Evolutionary conservation across 64 coral and sea anemone species (phyloP), one percentile per base, ranked within the genome.

Genomic region (Actinia equina): DNA sequence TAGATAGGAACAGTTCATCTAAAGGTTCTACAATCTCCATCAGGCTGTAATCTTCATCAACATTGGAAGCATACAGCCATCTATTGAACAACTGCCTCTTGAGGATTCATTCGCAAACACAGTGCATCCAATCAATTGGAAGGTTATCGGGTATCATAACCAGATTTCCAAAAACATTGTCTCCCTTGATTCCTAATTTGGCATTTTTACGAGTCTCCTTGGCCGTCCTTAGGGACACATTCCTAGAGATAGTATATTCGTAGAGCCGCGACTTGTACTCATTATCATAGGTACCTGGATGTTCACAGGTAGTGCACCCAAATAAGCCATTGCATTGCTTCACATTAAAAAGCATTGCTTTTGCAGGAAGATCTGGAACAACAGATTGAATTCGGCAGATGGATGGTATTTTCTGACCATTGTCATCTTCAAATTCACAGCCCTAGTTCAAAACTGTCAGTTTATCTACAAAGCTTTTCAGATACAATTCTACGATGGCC

Each of bases 51-150:
- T 44, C 20, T 41, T 85, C 42, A 45, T 12, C 7, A 67, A 52
- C 42, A 85, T 52, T 52, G 14, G 44, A 13, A 26, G 16, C 18
- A 43, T 60, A 12, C 7, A 90, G 58, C 88, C 88, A 89, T 16
- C 55, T 51, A 0, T 13, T 17, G 30, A 89, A 76, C 0, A 89
- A 80, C 64, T 89, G 88, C 19, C 88, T 51, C 44, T 89, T 89
- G 4, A 92, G 23, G 10, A 92, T 70, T 0, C 86, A 86, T 84
- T 92, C 85, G 57, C 91, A 88, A 26, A 84, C 61, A 30, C 85
- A 87, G 30, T 93, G 91, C 91, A 93, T 93, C 91, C 81, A 93
- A 18, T 89, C 87, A 86, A 89, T 86, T 23, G 87, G 82, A 6
- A 86, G 37, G 12, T 93, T 93, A 65, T 89, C 92, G 11, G 82